These are phyloP conservation scores for Desmophyllum pertusum DNA, from an alignment of 92 coral and sea anemone genomes.

Conservation along the genomic window DNA sequence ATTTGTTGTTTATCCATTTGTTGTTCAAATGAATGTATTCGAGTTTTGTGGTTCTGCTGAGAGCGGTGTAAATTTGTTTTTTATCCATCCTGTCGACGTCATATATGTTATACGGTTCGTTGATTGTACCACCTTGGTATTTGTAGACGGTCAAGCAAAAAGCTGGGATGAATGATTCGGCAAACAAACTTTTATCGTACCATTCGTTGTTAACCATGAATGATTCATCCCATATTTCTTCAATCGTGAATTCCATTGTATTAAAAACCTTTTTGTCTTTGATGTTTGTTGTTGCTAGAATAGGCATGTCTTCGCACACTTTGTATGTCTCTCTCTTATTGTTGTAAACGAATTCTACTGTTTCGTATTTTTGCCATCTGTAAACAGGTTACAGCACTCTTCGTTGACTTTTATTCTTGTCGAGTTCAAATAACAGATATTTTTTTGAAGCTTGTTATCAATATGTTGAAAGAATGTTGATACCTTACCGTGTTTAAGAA, in stretches of 20 bases:
- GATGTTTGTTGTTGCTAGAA: too few relatives aligned
- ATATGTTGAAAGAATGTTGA: slow-evolving; percentile 22
- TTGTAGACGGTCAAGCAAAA: slow-evolving; percentile 42
- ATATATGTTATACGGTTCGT: slow-evolving; percentile 30
- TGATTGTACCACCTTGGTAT: slow-evolving; percentile 5
- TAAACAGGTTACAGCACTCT: slow-evolving; percentile 20
- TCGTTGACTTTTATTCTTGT: too few relatives aligned
- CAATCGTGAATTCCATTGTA: too few relatives aligned
- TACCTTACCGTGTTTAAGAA: slow-evolving; percentile 38
- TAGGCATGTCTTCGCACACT: slow-evolving; percentile 33
- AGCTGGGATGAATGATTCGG: slow-evolving; percentile 31
- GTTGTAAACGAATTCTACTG: slow-evolving; percentile 15
- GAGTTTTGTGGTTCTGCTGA: slow-evolving; percentile 40
- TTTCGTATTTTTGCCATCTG: slow-evolving; percentile 19
- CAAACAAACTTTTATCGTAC: slow-evolving; percentile 19
- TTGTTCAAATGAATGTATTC: too few relatives aligned
- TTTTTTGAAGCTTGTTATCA: slow-evolving; percentile 8
- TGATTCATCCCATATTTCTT: too few relatives aligned
- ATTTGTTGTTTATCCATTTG: too few relatives aligned
- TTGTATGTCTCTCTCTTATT: slow-evolving; percentile 31
- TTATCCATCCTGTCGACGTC: slow-evolving; percentile 50
- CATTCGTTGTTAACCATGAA: too few relatives aligned
- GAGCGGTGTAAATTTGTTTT: too few relatives aligned
- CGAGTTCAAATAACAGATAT: too few relatives aligned
- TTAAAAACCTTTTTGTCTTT: too few relatives aligned